These are phyloP conservation scores for Beris chalybata DNA, from an alignment of 2,888 invertebrate species.

Conservation along the genomic window DNA sequence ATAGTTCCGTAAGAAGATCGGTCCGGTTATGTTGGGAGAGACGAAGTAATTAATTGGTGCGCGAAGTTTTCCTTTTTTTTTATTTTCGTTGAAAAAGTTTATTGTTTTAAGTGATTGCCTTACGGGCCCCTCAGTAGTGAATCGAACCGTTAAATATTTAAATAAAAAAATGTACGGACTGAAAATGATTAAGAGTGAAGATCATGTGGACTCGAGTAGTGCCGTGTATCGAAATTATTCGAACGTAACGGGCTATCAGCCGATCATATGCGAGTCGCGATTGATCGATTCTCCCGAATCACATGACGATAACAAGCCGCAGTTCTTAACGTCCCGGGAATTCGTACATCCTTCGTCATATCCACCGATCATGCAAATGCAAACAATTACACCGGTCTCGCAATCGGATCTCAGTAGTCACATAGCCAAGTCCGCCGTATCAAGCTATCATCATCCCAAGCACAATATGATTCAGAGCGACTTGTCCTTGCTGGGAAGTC, in stretches of 20 bases:
- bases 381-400: slow-evolving; percentile 41
- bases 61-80: neutral
- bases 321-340: slow-evolving; percentile 21
- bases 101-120: slow-evolving; percentile 21
- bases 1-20: slow-evolving; percentile 16
- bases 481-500: slow-evolving; percentile 40
- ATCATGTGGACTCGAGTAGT: slow-evolving; percentile 37
- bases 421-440: neutral
- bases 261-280: slow-evolving; percentile 43
- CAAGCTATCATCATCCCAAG: slow-evolving; percentile 16
- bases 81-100: slow-evolving; percentile 17
- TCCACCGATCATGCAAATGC: slow-evolving; percentile 31
- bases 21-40: neutral
- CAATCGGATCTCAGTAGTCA: slow-evolving; percentile 28
- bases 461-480: slow-evolving; percentile 15
- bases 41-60: slow-evolving; percentile 8
- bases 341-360: slow-evolving; percentile 31
- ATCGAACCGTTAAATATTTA: neutral
- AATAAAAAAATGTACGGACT: slow-evolving; percentile 10
- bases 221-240: slow-evolving; percentile 46
- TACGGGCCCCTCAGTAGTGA: neutral
- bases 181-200: slow-evolving; percentile 40
- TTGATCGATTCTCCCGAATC: slow-evolving; percentile 39
- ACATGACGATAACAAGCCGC: neutral
- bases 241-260: slow-evolving; percentile 41